phyloP scores from a whole-genome alignment of 2,113 vertebrate species.

The Seriola aureovittata region DNA sequence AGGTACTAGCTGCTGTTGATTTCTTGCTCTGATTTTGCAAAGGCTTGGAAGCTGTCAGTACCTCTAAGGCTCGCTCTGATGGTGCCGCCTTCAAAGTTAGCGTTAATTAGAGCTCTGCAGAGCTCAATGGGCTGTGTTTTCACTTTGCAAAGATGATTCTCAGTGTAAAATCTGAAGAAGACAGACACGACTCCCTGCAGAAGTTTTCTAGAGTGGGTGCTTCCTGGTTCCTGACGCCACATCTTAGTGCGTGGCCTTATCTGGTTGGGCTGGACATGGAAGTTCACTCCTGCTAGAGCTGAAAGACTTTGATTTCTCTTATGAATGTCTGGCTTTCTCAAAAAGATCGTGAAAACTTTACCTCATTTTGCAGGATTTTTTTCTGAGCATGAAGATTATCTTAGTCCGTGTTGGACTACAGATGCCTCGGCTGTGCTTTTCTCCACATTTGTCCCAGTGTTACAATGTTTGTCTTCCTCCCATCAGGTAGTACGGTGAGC shows the following conservation, averaged over 20 bases:
- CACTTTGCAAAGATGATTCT: background rate
- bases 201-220: constrained; percentile 29
- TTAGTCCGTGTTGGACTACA: background rate
- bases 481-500: constrained; percentile 77
- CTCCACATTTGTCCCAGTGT: background rate
- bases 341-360: background rate
- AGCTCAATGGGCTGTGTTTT: background rate
- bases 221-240: constrained; percentile 75
- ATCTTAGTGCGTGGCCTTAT: constrained; percentile 75
- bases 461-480: constrained; percentile 21
- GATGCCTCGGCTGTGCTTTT: background rate
- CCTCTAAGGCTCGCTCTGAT: background rate
- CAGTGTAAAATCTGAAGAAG: background rate
- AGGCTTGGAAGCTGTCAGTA: background rate
- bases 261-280: constrained; percentile 71
- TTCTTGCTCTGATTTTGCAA: background rate
- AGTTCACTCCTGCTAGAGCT: constrained; percentile 4
- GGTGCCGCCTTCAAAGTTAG: background rate
- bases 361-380: background rate
- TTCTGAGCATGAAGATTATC: background rate
- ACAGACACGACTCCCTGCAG: constrained; percentile 9
- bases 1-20: background rate
- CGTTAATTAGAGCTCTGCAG: background rate
- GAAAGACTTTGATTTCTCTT: background rate
- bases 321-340: background rate